Base-by-base conservation (phyloP, 2,113 vertebrate genomes). In the Tragelaphus buxtoni region DNA sequence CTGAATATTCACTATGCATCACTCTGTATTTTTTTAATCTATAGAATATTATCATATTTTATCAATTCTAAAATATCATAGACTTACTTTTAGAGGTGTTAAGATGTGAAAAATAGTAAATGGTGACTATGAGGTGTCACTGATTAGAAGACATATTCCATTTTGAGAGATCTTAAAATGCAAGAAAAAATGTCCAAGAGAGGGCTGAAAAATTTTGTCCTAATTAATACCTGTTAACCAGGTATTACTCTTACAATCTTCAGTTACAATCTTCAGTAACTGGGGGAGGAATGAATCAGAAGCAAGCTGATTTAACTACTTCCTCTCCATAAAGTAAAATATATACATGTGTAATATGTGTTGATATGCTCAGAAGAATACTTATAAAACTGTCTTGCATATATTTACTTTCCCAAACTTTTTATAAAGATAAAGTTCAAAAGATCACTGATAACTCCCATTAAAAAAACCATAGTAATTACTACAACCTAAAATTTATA, bases 401-500 rank as follows among this genome's bases (percentile, higher is more conserved):
- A 28, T 6, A 94, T 90, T 82, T 88, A 91, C 79, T 58, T 91
- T 26, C 53, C 26, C 53, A 90, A 76, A 5, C 7, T 45, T 94
- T 65, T 45, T 61, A n/a, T 51, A 89, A 91, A 88, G 3, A 61
- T 63, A 72, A 93, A 83, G n/a, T 72, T 61, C 30, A 97, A 94
- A 94, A 93, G 5, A 65, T 51, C 35, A 91, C 8, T 90, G 45
- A 47, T 17, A 9, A 8, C 47, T 1, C 18, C 10, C 8, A 60
- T 79, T 9, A 83, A 45, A 79, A 93, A 91, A 53, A 12, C 85
- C 16, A 80, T 0, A 96, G 13, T 74, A 93, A 55, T 53, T 61
- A 84, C 42, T 89, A 91, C 96, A 96, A 96, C 77, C 47, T 76
- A 39, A 96, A 90, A 84, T 56, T 86, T 42, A 90, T 49, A 84